Percentiles rank a stretch among this genome's conserved stretches.
Conservation (phyloP, 2,888 invertebrate species). For the Listrodromus nycthemerus region DNA sequence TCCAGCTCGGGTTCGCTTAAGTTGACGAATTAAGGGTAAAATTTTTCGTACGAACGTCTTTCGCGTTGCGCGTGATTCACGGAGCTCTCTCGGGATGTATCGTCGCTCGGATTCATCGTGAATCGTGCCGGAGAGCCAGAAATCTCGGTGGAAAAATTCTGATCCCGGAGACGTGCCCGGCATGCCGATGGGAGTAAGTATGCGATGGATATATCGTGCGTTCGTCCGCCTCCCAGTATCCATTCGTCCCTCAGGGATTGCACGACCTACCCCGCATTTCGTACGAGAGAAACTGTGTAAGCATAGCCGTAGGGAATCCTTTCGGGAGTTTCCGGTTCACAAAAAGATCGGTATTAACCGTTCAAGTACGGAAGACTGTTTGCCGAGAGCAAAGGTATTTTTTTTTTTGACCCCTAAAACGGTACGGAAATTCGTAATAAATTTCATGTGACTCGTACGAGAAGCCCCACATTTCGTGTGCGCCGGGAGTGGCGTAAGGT, state of each 20-base stretch:
- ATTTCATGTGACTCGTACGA: no score
- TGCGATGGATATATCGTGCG: constrained; percentile 1
- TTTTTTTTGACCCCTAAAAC: no score
- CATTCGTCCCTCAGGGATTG: constrained; percentile 15
- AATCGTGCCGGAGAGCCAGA: constrained; percentile 13
- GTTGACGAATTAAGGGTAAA: constrained; percentile 3
- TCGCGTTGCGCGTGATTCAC: neutral
- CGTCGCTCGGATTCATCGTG: constrained; percentile 9
- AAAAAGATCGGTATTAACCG: neutral
- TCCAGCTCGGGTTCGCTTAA: neutral
- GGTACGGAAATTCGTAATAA: no score
- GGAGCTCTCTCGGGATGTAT: constrained; percentile 1
- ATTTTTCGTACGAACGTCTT: neutral
- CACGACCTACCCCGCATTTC: neutral
- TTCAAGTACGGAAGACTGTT: no score
- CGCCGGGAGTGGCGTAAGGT: no score
- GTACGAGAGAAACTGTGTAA: neutral
- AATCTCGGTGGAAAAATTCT: constrained; percentile 40
- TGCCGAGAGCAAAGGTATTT: no score
- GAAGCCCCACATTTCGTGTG: no score
- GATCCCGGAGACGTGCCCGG: constrained; percentile 8
- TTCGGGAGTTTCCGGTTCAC: neutral
- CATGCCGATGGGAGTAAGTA: neutral
- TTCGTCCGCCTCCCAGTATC: neutral
- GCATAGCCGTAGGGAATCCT: neutral